Percentiles rank a stretch among this genome's conserved stretches.
Evolutionary conservation across 2,113 vertebrate genomes (phyloP).

Genomic region (Himantopus leucocephalus): DNA sequence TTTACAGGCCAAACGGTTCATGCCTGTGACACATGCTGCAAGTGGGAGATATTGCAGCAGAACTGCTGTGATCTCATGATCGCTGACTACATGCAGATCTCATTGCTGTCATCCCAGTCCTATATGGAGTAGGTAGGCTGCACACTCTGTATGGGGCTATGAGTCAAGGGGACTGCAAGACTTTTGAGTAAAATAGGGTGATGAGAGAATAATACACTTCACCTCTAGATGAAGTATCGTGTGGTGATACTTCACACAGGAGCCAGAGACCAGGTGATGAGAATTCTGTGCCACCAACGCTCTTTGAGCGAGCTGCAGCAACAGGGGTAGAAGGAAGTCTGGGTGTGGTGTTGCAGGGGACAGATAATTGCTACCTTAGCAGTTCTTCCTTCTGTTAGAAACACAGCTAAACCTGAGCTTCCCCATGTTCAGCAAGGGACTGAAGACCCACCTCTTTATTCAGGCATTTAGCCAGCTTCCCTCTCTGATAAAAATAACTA

Average conservation of each 20-base stretch:
- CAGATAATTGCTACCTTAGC: slow-evolving; percentile 19
- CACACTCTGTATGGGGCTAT: not conserved
- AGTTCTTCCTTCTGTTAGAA: not conserved
- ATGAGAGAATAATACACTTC: not conserved
- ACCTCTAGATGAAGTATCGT: not conserved
- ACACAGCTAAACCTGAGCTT: not conserved
- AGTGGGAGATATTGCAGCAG: slow-evolving; percentile 1
- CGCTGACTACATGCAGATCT: not conserved
- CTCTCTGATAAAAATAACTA: slow-evolving; percentile 7
- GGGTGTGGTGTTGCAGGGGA: not conserved
- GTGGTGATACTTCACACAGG: not conserved
- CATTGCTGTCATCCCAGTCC: not conserved
- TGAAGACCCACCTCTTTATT: not conserved
- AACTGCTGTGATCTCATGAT: not conserved
- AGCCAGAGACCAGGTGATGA: not conserved
- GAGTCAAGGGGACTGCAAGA: not conserved
- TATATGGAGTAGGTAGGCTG: not conserved
- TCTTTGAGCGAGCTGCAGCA: not conserved
- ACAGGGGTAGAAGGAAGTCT: not conserved
- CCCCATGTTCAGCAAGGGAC: not conserved
- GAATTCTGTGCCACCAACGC: not conserved
- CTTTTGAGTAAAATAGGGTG: not conserved
- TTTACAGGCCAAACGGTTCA: slow-evolving; percentile 39
- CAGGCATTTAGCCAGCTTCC: slow-evolving; percentile 16
- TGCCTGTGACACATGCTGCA: slow-evolving; percentile 27